Evolutionary conservation across 2,113 vertebrate genomes (phyloP).

Genomic region (Danionella cerebrum): DNA sequence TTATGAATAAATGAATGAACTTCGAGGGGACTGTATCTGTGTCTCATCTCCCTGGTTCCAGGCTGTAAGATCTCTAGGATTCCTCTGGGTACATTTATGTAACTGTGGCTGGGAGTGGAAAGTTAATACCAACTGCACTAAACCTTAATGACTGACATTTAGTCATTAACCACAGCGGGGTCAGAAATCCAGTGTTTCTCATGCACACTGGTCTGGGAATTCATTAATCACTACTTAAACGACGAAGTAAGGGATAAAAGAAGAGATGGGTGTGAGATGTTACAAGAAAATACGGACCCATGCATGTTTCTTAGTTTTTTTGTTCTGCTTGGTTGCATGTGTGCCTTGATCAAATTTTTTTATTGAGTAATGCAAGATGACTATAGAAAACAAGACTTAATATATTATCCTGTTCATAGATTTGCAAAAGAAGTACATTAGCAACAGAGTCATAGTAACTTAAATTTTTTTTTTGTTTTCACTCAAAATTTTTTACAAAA

Average conservation of each 20-base stretch:
- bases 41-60: not conserved
- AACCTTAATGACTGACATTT: constrained; percentile 37
- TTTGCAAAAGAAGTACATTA: too few relatives aligned
- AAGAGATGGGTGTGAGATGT: too few relatives aligned
- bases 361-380: too few relatives aligned
- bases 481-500: too few relatives aligned
- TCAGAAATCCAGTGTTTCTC: constrained; percentile 36
- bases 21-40: not conserved
- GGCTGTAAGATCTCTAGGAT: not conserved
- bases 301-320: too few relatives aligned
- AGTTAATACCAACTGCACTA: constrained; percentile 33
- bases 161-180: constrained; percentile 28
- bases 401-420: too few relatives aligned
- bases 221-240: constrained; percentile 35
- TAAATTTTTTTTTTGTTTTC: too few relatives aligned
- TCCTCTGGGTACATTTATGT: not conserved
- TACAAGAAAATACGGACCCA: too few relatives aligned
- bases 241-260: not conserved
- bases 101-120: constrained; percentile 20
- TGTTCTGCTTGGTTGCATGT: too few relatives aligned
- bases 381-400: too few relatives aligned
- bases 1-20: not conserved
- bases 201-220: constrained; percentile 22
- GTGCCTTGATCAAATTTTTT: too few relatives aligned
- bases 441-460: too few relatives aligned